These are phyloP conservation scores for Abrostola triplasia DNA, from an alignment of 2,888 invertebrate species.

Conservation along the genomic window DNA sequence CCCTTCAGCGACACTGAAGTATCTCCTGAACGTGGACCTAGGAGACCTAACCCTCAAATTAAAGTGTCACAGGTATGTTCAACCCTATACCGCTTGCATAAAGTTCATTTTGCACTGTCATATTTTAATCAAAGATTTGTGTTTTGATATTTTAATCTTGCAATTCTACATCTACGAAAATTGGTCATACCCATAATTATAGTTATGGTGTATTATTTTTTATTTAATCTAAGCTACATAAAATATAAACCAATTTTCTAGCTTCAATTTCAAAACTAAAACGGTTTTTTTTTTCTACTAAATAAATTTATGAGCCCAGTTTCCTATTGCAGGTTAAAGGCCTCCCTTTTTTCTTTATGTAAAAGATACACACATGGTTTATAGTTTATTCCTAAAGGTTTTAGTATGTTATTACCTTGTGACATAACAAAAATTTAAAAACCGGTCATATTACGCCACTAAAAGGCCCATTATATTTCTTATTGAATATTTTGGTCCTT, in stretches of 20 bases:
- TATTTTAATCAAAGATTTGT: not conserved
- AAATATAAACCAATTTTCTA: not conserved
- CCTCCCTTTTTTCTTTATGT: not conserved
- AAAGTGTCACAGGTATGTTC: slow-evolving; percentile 85
- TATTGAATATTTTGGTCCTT: slow-evolving; percentile 4
- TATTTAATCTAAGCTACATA: not conserved
- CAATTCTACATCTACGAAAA: not conserved
- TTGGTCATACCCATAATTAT: not conserved
- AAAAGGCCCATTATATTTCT: slow-evolving; percentile 1
- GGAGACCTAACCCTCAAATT: slow-evolving; percentile 83
- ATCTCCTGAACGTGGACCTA: slow-evolving; percentile 76
- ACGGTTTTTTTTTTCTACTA: not conserved
- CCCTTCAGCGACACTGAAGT: slow-evolving; percentile 86
- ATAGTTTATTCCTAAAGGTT: too few relatives aligned
- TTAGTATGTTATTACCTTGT: too few relatives aligned
- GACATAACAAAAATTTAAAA: slow-evolving; percentile 2
- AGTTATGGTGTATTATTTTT: not conserved
- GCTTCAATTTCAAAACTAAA: not conserved
- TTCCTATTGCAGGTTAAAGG: not conserved
- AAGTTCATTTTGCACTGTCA: slow-evolving; percentile 29
- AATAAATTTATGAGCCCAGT: not conserved
- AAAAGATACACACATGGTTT: not conserved
- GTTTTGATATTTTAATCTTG: not conserved
- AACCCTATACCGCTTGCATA: not conserved
- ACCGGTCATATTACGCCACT: not conserved